Conservation (phyloP, 2,797 vertebrate genomes). For the Cryptoprocta ferox region DNA sequence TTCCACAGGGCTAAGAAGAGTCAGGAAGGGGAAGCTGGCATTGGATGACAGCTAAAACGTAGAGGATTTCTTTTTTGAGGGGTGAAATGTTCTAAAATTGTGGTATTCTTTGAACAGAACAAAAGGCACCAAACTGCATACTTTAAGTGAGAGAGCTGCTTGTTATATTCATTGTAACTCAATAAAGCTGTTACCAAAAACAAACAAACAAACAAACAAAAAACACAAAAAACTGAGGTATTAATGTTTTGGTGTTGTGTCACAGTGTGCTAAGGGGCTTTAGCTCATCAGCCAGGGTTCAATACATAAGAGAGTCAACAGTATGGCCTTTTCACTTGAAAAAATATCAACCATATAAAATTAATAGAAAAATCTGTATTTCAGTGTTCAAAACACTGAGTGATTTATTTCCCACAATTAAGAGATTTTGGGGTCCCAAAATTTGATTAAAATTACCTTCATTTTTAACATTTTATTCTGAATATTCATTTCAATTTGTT, state of each 20-base stretch:
- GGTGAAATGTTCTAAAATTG: background rate
- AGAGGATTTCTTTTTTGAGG: background rate
- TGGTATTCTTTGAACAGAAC: background rate
- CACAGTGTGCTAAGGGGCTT: background rate
- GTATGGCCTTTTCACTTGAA: background rate
- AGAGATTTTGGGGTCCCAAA: background rate
- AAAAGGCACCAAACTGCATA: background rate
- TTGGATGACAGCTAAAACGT: background rate
- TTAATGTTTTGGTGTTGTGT: too few relatives aligned
- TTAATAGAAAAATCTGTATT: background rate
- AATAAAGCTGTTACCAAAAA: background rate
- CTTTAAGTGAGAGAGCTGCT: background rate
- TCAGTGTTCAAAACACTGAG: background rate
- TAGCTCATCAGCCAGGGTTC: background rate
- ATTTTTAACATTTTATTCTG: slow-evolving; percentile 88
- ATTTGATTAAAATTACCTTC: slow-evolving; percentile 87
- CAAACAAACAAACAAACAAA: too few relatives aligned
- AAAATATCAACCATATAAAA: background rate
- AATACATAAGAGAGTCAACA: background rate
- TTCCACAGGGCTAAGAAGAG: background rate
- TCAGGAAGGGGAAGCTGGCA: background rate
- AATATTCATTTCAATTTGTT: slow-evolving; percentile 84
- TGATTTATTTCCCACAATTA: slow-evolving; percentile 34
- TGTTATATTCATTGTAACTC: background rate
- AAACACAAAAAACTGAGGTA: background rate